phyloP scores from a whole-genome alignment of 2,797 vertebrate species.

The Microchirus variegatus region DNA sequence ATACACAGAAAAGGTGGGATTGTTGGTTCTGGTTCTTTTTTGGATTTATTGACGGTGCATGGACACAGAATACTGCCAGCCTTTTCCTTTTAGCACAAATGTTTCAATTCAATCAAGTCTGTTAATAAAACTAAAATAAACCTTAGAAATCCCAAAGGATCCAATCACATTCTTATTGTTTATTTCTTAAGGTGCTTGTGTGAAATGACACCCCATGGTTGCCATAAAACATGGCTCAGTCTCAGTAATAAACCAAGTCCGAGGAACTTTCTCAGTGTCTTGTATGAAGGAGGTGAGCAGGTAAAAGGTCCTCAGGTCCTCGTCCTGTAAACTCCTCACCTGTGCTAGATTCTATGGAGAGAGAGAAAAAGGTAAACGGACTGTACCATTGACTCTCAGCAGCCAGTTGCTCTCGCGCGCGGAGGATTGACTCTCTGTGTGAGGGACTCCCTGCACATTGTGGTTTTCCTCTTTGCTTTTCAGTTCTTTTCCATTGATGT shows the following conservation, averaged over 20 bases:
- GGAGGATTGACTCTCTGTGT: conserved; percentile 68
- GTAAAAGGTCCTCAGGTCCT: conserved; percentile 10
- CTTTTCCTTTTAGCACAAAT: background rate
- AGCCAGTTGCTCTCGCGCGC: conserved; percentile 39
- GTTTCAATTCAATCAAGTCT: background rate
- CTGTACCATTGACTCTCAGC: conserved; percentile 24
- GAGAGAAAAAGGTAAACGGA: conserved; percentile 24
- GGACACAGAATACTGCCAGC: background rate
- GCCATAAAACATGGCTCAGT: no score
- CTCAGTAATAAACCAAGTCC: no score
- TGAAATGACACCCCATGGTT: no score
- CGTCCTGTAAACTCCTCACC: conserved; percentile 12
- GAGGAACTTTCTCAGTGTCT: background rate
- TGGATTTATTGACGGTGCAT: conserved; percentile 4
- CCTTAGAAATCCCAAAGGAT: background rate
- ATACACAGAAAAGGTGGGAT: background rate
- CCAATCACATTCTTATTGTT: background rate
- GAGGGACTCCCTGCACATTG: conserved; percentile 77
- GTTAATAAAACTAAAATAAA: background rate
- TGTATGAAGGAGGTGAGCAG: conserved; percentile 17
- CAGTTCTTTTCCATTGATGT: conserved; percentile 80
- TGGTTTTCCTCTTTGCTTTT: conserved; percentile 78
- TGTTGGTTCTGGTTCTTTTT: conserved; percentile 24
- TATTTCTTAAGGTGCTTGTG: background rate
- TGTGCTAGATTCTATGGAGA: conserved; percentile 17